These are phyloP conservation scores for Hybos culiciformis DNA, from an alignment of 2,888 invertebrate genomes.

Conservation along the genomic window DNA sequence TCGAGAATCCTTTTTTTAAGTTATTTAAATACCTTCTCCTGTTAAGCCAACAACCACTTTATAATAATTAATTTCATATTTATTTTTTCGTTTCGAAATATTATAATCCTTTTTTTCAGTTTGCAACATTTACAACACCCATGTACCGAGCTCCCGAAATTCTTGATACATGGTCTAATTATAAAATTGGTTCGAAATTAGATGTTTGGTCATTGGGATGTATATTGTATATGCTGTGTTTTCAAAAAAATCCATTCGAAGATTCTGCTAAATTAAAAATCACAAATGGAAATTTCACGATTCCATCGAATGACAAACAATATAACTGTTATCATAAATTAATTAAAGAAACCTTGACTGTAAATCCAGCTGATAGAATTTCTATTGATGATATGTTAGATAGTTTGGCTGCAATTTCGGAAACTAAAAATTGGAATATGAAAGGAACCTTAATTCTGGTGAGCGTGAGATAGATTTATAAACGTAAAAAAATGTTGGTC, in stretches of 20 bases:
- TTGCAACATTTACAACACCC: slow-evolving; percentile 56
- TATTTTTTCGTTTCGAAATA: too few species aligned
- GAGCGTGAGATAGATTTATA: too few species aligned
- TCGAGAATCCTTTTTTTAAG: too few species aligned
- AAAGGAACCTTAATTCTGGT: too few species aligned
- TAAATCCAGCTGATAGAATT: slow-evolving; percentile 71
- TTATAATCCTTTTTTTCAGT: too few species aligned
- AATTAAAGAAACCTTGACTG: slow-evolving; percentile 70
- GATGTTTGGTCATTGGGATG: slow-evolving; percentile 98
- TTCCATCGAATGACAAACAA: slow-evolving; percentile 69
- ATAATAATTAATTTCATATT: too few species aligned
- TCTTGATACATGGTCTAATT: slow-evolving; percentile 94
- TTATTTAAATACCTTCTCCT: too few species aligned
- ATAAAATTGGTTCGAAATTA: slow-evolving; percentile 75
- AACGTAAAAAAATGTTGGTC: too few species aligned
- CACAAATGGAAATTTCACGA: slow-evolving; percentile 85
- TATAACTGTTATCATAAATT: slow-evolving; percentile 78
- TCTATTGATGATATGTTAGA: slow-evolving; percentile 69
- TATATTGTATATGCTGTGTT: slow-evolving; percentile 82
- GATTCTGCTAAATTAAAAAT: slow-evolving; percentile 92
- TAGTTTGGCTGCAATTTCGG: too few species aligned
- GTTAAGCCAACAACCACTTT: too few species aligned
- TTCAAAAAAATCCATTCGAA: slow-evolving; percentile 91
- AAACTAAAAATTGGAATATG: too few species aligned
- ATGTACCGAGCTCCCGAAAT: slow-evolving; percentile 99